These are phyloP conservation scores for Enteromius anoplus DNA, from an alignment of 2,797 vertebrate genomes.

Conservation along the genomic window DNA sequence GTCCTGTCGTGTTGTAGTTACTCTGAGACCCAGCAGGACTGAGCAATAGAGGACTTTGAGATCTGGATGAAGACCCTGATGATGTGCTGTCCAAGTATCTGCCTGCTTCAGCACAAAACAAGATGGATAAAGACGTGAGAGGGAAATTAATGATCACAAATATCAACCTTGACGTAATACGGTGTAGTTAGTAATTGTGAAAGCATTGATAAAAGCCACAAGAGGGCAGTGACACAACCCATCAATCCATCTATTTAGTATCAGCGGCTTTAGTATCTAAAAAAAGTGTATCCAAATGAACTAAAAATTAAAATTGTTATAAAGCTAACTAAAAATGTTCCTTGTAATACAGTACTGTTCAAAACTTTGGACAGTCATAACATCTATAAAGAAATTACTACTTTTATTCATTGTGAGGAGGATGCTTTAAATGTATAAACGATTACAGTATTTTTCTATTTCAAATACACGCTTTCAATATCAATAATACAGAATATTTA, in stretches of 20 bases:
- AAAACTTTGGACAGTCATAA: background rate
- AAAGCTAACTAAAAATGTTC: background rate
- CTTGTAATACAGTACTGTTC: background rate
- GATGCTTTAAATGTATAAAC: background rate
- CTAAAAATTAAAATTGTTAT: background rate
- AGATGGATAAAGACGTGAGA: background rate
- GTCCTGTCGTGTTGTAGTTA: conserved; percentile 71
- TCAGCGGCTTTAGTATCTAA: background rate
- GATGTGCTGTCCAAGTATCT: conserved; percentile 87
- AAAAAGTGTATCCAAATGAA: background rate
- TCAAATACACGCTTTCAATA: background rate
- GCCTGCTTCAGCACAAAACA: conserved; percentile 63
- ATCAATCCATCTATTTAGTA: background rate
- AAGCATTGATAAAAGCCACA: conserved; percentile 5
- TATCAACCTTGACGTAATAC: background rate
- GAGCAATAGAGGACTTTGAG: conserved; percentile 86
- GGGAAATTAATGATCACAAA: background rate
- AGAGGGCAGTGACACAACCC: conserved; percentile 38
- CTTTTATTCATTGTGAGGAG: background rate
- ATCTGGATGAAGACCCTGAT: conserved; percentile 87
- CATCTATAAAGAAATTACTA: background rate
- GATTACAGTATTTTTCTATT: background rate
- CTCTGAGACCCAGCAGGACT: conserved; percentile 83
- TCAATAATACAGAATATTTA: background rate
- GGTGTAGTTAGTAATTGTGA: background rate